Percentiles rank a stretch among this genome's conserved stretches.
These are phyloP conservation scores for Smutsia temminckii DNA, from an alignment of 2,797 vertebrate species.

Conservation along the genomic window DNA sequence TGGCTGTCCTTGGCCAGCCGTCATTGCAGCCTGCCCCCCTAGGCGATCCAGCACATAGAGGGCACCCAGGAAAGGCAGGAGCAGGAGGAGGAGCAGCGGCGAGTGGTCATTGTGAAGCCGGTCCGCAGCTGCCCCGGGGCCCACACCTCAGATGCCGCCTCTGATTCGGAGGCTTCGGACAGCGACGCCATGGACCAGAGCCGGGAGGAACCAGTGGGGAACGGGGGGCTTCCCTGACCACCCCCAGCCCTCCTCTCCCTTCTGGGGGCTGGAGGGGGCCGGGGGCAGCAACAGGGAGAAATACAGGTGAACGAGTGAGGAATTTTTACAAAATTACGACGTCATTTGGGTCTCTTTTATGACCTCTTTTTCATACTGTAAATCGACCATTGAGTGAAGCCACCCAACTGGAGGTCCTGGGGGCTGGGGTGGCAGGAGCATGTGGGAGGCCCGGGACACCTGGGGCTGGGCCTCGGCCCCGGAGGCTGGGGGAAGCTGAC, in stretches of 20 bases:
- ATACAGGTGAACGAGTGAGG: slow-evolving; percentile 75
- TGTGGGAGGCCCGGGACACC: slow-evolving; percentile 59
- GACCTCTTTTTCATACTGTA: slow-evolving; percentile 89
- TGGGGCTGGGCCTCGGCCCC: slow-evolving; percentile 55
- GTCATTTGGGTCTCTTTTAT: slow-evolving; percentile 88
- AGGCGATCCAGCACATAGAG: slow-evolving; percentile 99
- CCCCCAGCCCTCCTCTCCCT: slow-evolving; percentile 76
- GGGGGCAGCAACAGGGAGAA: slow-evolving; percentile 71
- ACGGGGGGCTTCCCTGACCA: slow-evolving; percentile 91
- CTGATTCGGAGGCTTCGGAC: slow-evolving; percentile 90
- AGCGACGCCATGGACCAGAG: slow-evolving; percentile 87
- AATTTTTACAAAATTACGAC: slow-evolving; percentile 87
- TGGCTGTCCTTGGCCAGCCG: background rate
- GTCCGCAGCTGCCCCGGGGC: slow-evolving; percentile 89
- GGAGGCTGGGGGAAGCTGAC: slow-evolving; percentile 66
- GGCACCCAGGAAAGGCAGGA: slow-evolving; percentile 94
- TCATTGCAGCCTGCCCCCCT: background rate
- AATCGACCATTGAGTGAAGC: slow-evolving; percentile 76
- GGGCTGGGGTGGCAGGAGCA: slow-evolving; percentile 47
- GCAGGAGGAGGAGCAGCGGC: slow-evolving; percentile 92
- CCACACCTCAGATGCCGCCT: slow-evolving; percentile 93
- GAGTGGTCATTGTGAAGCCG: slow-evolving; percentile 94
- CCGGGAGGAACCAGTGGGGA: slow-evolving; percentile 83
- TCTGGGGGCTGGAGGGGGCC: slow-evolving; percentile 71
- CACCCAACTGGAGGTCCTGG: slow-evolving; percentile 68